Base-by-base conservation (phyloP, 2,888 invertebrate genomes). In the Azorinus chamasolen region DNA sequence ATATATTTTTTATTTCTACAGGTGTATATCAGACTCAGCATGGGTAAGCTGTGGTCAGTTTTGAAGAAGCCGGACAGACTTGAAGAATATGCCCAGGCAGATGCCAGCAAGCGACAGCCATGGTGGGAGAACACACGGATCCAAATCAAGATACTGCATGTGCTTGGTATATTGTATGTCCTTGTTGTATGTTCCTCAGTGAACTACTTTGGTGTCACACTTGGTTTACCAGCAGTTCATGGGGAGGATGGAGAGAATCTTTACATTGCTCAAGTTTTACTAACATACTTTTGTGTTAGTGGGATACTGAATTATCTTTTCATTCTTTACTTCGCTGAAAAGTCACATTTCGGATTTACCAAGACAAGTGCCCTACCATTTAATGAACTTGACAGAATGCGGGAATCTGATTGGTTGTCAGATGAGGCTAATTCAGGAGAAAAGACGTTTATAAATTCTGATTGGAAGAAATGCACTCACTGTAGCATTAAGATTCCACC, bases 401-500 rank as follows among this genome's bases (percentile, higher is more conserved):
- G 16, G 46, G 58, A 55, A 43, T 39, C 46, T 55, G 57, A 75
- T 64, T 59, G 54, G 63, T 51, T 63, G 20, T 18, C 37, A 22
- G 24, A 75, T n/a, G 48, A 18, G 12, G 10, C 66, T 48, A 16
- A 27, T 51, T 24, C 58, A 6, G 64, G 50, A 53, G 43, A 50
- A 32, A 48, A 41, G 16, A 18, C 16, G 4, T 22, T 14, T 10
- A 46, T 10, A 1, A 37, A 51, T 43, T 53, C 58, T n/a, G 79
- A 81, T 59, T 87, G 87, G 87, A 71, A 39, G 18, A 74, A 74
- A 53, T 91, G 91, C 65, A 64, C 64, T 14, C 73, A 76, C 16
- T 91, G 91, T 78, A 76, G 86, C 24, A 72, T 82, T 3, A 48
- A 78, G 4, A 84, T 84, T 1, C 91, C 91, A 5, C 88, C 88